Evolutionary conservation across 2,888 invertebrate genomes (phyloP).

Genomic region (Aethes cnicana): DNA sequence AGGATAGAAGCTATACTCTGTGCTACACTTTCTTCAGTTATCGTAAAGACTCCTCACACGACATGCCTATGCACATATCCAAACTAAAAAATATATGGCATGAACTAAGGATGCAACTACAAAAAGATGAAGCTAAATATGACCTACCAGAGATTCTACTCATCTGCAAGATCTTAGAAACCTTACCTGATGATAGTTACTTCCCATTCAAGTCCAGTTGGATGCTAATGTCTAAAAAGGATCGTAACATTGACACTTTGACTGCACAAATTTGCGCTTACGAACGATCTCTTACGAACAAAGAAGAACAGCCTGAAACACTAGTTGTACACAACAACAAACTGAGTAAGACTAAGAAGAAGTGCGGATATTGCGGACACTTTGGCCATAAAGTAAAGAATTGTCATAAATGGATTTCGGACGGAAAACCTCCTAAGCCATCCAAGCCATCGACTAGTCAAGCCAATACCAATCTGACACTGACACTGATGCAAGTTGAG

Average conservation of each 20-base stretch:
- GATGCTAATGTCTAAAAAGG: not conserved
- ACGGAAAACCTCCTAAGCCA: not conserved
- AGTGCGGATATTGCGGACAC: too few species aligned
- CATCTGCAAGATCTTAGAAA: too few species aligned
- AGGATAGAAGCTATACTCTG: conserved; percentile 1
- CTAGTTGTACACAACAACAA: too few species aligned
- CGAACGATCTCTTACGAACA: not conserved
- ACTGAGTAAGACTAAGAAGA: too few species aligned
- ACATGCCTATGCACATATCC: not conserved
- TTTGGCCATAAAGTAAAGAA: too few species aligned
- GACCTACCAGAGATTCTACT: not conserved
- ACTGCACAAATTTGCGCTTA: not conserved
- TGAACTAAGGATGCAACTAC: not conserved
- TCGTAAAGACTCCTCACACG: not conserved
- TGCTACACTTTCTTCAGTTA: conserved; percentile 1
- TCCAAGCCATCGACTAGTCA: not conserved
- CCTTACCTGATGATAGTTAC: not conserved
- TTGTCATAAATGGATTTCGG: too few species aligned
- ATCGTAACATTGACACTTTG: too few species aligned
- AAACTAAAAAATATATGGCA: not conserved
- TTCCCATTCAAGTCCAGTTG: not conserved
- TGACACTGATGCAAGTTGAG: too few species aligned
- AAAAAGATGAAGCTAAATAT: too few species aligned
- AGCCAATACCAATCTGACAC: too few species aligned
- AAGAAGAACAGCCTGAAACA: too few species aligned